Conservation (phyloP, 2,797 vertebrate species). For the Typhlichthys subterraneus region DNA sequence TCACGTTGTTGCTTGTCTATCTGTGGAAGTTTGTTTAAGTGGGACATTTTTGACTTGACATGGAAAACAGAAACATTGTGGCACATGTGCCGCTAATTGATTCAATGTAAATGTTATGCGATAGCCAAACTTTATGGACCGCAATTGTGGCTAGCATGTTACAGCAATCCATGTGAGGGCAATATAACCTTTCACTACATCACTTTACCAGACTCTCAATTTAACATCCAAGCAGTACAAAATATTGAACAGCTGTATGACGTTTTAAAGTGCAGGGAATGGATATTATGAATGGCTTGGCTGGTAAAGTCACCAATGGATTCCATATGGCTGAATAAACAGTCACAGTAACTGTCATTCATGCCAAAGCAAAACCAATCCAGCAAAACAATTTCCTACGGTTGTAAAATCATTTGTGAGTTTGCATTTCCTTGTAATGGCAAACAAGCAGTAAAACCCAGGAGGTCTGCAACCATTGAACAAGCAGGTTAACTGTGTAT, state of each 20-base stretch:
- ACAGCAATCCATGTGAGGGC: no score
- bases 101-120: no score
- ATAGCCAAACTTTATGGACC: no score
- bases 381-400: neutral
- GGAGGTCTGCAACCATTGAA: conserved; percentile 13
- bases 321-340: conserved; percentile 32
- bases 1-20: no score
- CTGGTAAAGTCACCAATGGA: conserved; percentile 42
- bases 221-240: conserved; percentile 17
- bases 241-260: conserved; percentile 40
- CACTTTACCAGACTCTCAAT: conserved; percentile 65
- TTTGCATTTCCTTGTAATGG: conserved; percentile 1
- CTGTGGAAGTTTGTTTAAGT: no score
- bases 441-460: neutral
- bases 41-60: no score
- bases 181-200: conserved; percentile 35
- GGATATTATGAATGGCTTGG: conserved; percentile 45
- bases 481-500: neutral
- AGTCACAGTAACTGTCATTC: neutral
- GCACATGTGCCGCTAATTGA: no score
- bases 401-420: no score
- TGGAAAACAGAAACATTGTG: no score
- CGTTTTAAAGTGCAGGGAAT: conserved; percentile 40
- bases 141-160: no score
- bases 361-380: conserved; percentile 4